Evolutionary conservation across 2,888 invertebrate species (phyloP).

Genomic region (Cantharis rufa): DNA sequence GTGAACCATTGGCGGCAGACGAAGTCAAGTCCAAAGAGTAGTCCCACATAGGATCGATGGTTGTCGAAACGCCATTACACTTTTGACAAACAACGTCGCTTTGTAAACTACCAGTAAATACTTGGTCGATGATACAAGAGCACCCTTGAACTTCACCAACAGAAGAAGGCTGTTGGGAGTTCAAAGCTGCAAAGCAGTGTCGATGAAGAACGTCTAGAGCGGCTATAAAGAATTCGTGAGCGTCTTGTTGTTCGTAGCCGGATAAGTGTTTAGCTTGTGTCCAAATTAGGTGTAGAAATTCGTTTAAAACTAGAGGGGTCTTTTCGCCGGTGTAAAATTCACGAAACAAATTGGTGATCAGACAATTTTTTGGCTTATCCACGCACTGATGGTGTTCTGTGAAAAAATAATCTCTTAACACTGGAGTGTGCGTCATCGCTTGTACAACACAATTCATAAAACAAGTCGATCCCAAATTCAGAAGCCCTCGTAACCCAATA

Average conservation of each 20-base stretch:
- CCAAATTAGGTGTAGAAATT: conserved; percentile 92
- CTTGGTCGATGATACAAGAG: conserved; percentile 96
- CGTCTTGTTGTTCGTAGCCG: conserved; percentile 97
- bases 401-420: conserved; percentile 93
- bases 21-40: conserved; percentile 89
- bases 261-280: conserved; percentile 92
- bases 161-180: conserved; percentile 32
- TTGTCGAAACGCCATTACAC: conserved; percentile 94
- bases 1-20: conserved; percentile 57
- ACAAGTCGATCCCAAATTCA: conserved; percentile 96
- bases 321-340: conserved; percentile 93
- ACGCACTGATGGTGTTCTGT: conserved; percentile 90
- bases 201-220: conserved; percentile 90
- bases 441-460: conserved; percentile 99
- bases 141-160: conserved; percentile 59
- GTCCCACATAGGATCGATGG: conserved; percentile 97
- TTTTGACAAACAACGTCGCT: conserved; percentile 95
- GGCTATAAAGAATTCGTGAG: conserved; percentile 98
- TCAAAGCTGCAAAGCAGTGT: conserved; percentile 61
- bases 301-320: conserved; percentile 85
- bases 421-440: conserved; percentile 92
- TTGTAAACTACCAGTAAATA: conserved; percentile 94
- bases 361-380: conserved; percentile 71
- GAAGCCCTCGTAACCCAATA: conserved; percentile 88
- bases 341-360: conserved; percentile 94